Evolutionary conservation across 2,113 vertebrate species (phyloP), one percentile per base, ranked within the genome.

Genomic region (Willisornis vidua): DNA sequence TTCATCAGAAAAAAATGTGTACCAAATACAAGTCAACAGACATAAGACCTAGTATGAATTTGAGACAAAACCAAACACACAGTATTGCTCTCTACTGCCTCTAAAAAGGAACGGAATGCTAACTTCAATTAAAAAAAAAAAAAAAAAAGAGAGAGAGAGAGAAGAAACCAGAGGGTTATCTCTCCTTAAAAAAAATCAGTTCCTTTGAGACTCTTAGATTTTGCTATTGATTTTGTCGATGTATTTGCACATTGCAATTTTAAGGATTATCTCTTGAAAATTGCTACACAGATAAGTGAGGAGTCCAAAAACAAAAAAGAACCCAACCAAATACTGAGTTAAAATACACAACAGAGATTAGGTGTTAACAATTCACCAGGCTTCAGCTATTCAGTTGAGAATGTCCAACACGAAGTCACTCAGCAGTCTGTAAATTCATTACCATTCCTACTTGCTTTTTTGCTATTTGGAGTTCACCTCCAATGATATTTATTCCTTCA

Each of bases 261-360:
- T 55, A 78, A 85, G 70, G 18, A 54, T 29, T 55, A 28, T 67
- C 51, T 74, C 67, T 65, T 82, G 39, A 59, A 70, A 89, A 66
- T 2, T 48, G 37, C 29, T 62, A 43, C 63, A 58, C 13, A 87
- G 55, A 46, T 29, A 82, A 16, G 13, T 22, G 23, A 14, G 29
- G 83, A 87, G 23, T 45, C 22, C 58, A 90, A 86, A 93, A 67
- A 14, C 7, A 63, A 71, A 39, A 13, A 49, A 41, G 41, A 28
- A 0, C 1, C 43, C 51, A 52, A 29, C 3, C 28, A 90, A 79
- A 90, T 51, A 67, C 0, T 45, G 54, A 72, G 35, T 29, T 83
- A 41, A 88, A 70, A 48, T 4, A 31, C 25, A 68, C 51, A 87
- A 39, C 31, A 85, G 41, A 79, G 67, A 24, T 29, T 45, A 5